Conservation (phyloP, 1,140 invertebrate species). For the Druon quercuslanigerum region DNA sequence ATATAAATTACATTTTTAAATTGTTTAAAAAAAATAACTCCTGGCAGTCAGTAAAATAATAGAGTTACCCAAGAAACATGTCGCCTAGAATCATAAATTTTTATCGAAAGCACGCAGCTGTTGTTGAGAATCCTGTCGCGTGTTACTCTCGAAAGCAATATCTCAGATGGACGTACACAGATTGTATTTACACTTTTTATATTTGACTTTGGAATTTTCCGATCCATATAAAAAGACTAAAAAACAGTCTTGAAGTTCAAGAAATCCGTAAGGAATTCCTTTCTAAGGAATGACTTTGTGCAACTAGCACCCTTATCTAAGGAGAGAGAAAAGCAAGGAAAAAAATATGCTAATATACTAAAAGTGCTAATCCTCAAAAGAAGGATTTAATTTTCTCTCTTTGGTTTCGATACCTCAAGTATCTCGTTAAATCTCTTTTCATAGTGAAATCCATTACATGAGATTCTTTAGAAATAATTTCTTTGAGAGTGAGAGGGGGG, state of each 20-base stretch:
- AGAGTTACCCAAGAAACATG: constrained; percentile 6
- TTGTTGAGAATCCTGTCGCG: not conserved
- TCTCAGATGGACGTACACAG: not conserved
- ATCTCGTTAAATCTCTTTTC: too few relatives aligned
- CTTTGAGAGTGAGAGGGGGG: too few relatives aligned
- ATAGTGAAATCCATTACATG: too few relatives aligned
- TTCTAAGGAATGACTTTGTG: too few relatives aligned
- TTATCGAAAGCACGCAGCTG: not conserved
- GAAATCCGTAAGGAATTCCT: not conserved
- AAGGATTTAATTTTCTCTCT: too few relatives aligned
- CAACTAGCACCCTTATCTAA: too few relatives aligned
- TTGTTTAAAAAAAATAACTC: not conserved
- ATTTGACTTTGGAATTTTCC: not conserved
- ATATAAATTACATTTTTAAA: not conserved
- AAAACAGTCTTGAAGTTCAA: not conserved
- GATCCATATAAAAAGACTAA: not conserved
- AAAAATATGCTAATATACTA: too few relatives aligned
- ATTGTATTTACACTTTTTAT: not conserved
- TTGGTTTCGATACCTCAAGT: too few relatives aligned
- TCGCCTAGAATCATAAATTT: not conserved
- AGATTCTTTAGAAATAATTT: too few relatives aligned
- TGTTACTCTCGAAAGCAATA: constrained; percentile 13
- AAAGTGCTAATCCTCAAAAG: too few relatives aligned
- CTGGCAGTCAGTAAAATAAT: not conserved
- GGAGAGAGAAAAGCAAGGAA: too few relatives aligned